Base-by-base conservation (phyloP, 1,140 invertebrate species). In the Drosophila sturtevanti region DNA sequence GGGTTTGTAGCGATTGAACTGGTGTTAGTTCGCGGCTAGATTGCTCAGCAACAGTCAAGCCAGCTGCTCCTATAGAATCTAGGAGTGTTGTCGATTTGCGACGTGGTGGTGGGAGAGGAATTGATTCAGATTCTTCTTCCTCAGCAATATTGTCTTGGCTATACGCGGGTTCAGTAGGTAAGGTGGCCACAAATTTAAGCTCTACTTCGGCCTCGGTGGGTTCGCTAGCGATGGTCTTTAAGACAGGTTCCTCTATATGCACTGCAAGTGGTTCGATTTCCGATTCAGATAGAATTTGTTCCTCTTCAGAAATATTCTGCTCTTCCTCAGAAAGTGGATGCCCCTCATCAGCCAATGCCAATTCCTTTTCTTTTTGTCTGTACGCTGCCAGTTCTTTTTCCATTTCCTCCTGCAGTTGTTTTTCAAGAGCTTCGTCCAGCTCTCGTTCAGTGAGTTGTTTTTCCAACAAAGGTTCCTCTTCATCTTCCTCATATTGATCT, bases 101-200 rank as follows among this genome's bases (percentile, higher is more conserved):
- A 14, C 90, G 84, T 31, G 90, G 90, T 41, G 90, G 90, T 24
- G 90, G 90, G 48, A 89, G 38, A 16, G 90, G 90, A 14, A 66
- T 48, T 16, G 56, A 35, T 7, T 52, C 71, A 5, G 61, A 34
- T 1, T 76, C 74, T 7, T 68, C 75, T 34, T 67, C 73, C 4
- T 37, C 35, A 3, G 16, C 55, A 22, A 27, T 41, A 1, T 55
- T 27, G 34, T 70, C 64, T 21, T 66, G 69, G 14, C 34, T 62
- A 34, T 60, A 66, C 22, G 86, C 71, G 37, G 68, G 73, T 67
- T 89, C 85, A 31, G 67, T 80, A 63, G 72, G 79, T 55, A 89
- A 65, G 34, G 84, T 77, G 44, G 84, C 66, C 14, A 81, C 79
- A 41, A 76, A 74, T 58, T 84, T 82, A 27, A 69, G 62, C 64